Percentiles rank a stretch among this genome's conserved stretches.
Evolutionary conservation across 2,888 invertebrate genomes (phyloP).

Genomic region (Alcis repandata): DNA sequence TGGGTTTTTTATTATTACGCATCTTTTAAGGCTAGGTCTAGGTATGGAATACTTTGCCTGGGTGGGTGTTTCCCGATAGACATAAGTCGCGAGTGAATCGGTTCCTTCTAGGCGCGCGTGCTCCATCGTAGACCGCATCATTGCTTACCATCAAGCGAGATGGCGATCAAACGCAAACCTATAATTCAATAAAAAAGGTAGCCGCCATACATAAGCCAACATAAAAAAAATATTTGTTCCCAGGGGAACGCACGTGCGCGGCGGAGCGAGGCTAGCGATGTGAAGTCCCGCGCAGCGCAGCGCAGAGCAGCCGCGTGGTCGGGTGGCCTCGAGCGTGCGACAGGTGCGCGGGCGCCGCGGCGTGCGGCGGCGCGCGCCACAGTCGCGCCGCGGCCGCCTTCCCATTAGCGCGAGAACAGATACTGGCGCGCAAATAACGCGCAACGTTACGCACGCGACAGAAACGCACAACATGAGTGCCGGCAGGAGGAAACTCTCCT

Average conservation of each 20-base stretch:
- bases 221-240: neutral
- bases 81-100: no score
- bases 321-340: conserved; percentile 21
- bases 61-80: no score
- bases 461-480: conserved; percentile 69
- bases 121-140: no score
- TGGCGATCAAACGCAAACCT: no score
- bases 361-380: conserved; percentile 16
- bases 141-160: no score
- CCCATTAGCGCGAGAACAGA: conserved; percentile 29
- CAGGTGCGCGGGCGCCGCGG: conserved; percentile 33
- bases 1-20: no score
- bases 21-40: no score
- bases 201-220: no score
- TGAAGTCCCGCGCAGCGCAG: conserved; percentile 4
- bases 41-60: no score
- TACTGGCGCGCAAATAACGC: conserved; percentile 23
- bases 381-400: conserved; percentile 47
- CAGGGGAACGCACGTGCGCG: conserved; percentile 2
- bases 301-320: neutral
- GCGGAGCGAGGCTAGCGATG: conserved; percentile 1
- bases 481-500: conserved; percentile 90
- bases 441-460: conserved; percentile 38
- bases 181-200: no score
- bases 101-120: no score